These are phyloP conservation scores for Saguinus oedipus DNA, from an alignment of 2,797 vertebrate genomes.

Conservation along the genomic window DNA sequence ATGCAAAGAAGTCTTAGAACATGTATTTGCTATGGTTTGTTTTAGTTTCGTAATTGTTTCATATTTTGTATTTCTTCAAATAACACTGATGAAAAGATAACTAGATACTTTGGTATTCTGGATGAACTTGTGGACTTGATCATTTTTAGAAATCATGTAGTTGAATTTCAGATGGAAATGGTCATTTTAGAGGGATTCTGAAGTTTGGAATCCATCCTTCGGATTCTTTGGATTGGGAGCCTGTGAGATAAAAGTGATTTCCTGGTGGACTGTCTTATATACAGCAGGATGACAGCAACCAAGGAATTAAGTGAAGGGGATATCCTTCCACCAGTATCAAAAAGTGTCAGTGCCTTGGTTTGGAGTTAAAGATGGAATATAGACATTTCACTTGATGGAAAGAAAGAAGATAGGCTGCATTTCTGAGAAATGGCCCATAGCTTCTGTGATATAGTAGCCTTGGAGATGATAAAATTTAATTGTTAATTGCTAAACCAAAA, in stretches of 20 bases:
- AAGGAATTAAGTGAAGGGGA: not conserved
- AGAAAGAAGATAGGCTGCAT: not conserved
- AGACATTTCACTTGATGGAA: not conserved
- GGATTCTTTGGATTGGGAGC: not conserved
- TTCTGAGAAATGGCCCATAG: not conserved
- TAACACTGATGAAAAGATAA: not conserved
- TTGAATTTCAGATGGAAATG: not conserved
- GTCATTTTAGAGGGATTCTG: not conserved
- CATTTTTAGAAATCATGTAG: not conserved
- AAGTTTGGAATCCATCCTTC: not conserved
- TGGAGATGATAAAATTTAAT: slow-evolving; percentile 21
- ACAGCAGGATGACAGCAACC: not conserved
- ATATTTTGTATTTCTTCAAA: slow-evolving; percentile 34
- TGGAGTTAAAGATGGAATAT: not conserved
- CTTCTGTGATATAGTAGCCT: not conserved
- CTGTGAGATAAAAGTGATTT: not conserved
- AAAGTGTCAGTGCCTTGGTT: not conserved
- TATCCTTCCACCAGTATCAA: not conserved
- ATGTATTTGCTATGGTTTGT: not conserved
- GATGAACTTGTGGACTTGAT: not conserved
- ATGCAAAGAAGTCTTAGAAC: not conserved
- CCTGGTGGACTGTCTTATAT: not conserved
- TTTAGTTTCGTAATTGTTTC: not conserved
- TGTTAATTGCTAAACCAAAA: slow-evolving; percentile 38
- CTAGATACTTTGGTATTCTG: not conserved